These are phyloP conservation scores for Papilio glaucus DNA, from an alignment of 1,140 invertebrate species.

Conservation along the genomic window DNA sequence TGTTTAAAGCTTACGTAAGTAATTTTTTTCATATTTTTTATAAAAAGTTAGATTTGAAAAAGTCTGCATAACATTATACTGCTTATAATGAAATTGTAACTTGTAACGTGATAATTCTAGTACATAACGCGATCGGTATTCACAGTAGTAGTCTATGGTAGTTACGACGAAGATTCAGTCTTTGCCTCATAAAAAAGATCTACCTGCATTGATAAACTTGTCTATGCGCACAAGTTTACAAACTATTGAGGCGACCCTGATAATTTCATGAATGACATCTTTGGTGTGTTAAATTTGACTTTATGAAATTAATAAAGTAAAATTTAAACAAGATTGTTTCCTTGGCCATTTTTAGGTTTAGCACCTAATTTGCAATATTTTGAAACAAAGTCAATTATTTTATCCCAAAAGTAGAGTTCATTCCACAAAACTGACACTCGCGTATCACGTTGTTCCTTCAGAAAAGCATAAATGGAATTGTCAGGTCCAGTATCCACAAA, in stretches of 20 bases:
- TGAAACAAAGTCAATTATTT: constrained; percentile 50
- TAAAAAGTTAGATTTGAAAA: constrained; percentile 30
- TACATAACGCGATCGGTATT: constrained; percentile 22
- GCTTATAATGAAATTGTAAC: constrained; percentile 8
- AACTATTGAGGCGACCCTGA: constrained; percentile 62
- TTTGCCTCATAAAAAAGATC: constrained; percentile 77
- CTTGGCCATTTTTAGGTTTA: background rate
- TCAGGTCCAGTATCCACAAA: constrained; percentile 72
- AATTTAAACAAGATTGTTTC: constrained; percentile 22
- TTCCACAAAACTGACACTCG: constrained; percentile 65
- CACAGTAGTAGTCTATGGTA: background rate
- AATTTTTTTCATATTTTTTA: background rate
- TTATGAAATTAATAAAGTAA: constrained; percentile 38
- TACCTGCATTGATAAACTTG: constrained; percentile 65
- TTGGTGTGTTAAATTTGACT: constrained; percentile 37
- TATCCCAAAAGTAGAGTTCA: constrained; percentile 68
- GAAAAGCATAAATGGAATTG: constrained; percentile 74
- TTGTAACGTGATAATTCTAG: constrained; percentile 3
- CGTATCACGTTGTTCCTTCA: constrained; percentile 69
- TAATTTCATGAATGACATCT: constrained; percentile 53
- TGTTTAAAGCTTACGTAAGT: background rate
- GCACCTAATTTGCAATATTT: constrained; percentile 3
- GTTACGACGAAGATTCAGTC: constrained; percentile 69
- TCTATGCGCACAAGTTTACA: constrained; percentile 62
- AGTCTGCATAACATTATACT: constrained; percentile 17